phyloP scores from a whole-genome alignment of 1,140 invertebrate species.

The Drosophila malerkotliana region DNA sequence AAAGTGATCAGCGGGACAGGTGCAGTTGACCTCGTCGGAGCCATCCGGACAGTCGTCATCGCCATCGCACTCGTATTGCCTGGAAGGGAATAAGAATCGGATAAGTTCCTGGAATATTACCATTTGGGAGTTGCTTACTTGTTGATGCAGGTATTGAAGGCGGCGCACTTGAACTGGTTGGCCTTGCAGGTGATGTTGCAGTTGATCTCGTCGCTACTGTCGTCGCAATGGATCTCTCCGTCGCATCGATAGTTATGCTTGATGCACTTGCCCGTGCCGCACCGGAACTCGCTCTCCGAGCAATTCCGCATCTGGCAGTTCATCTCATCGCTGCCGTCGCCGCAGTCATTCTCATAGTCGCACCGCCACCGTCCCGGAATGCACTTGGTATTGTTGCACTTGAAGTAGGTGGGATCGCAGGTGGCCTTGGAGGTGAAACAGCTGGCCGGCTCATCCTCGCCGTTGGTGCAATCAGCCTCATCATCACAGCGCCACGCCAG shows the following conservation, averaged over 20 bases:
- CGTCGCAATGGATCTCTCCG: slow-evolving; percentile 88
- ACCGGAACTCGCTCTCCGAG: slow-evolving; percentile 89
- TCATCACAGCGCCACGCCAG: slow-evolving; percentile 92
- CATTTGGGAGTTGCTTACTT: slow-evolving; percentile 49
- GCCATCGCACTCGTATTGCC: slow-evolving; percentile 80
- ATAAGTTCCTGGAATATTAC: not conserved
- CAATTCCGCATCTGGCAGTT: slow-evolving; percentile 88
- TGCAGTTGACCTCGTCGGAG: slow-evolving; percentile 92
- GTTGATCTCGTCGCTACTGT: slow-evolving; percentile 90
- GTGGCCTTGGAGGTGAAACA: slow-evolving; percentile 86
- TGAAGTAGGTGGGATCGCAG: slow-evolving; percentile 91
- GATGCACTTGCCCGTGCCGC: slow-evolving; percentile 89
- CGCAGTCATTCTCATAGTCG: slow-evolving; percentile 93
- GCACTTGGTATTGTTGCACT: slow-evolving; percentile 86
- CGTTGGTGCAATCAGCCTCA: slow-evolving; percentile 88
- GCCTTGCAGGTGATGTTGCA: slow-evolving; percentile 73
- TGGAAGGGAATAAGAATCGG: slow-evolving; percentile 9
- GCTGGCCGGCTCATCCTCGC: slow-evolving; percentile 88
- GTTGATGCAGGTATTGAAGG: slow-evolving; percentile 89
- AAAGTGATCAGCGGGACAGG: slow-evolving; percentile 97
- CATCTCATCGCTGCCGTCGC: slow-evolving; percentile 89
- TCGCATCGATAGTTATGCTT: slow-evolving; percentile 88
- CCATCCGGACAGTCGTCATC: slow-evolving; percentile 98
- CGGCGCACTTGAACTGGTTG: slow-evolving; percentile 85
- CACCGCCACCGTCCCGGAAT: slow-evolving; percentile 91